Evolutionary conservation across 2,888 invertebrate genomes (phyloP).

Genomic region (Drosophila paracracens): DNA sequence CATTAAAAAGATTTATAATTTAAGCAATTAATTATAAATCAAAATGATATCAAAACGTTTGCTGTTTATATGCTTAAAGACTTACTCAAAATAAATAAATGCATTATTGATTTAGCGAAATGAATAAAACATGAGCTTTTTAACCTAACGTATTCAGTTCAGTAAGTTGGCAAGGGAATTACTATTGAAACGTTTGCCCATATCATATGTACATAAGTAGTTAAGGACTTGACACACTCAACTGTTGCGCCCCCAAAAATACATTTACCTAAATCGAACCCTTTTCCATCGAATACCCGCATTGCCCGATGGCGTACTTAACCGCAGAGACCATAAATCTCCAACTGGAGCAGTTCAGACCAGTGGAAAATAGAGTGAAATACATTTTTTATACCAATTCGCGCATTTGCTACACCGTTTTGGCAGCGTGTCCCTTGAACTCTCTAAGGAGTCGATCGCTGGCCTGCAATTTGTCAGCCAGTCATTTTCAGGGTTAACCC

Average conservation of each 20-base stretch:
- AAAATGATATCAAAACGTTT: not conserved
- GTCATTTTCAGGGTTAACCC: slow-evolving; percentile 53
- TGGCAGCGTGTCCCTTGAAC: slow-evolving; percentile 38
- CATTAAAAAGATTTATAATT: not conserved
- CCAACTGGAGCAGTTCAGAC: slow-evolving; percentile 45
- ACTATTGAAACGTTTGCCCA: slow-evolving; percentile 8
- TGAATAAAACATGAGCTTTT: not conserved
- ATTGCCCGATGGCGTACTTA: slow-evolving; percentile 61
- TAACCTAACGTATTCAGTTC: slow-evolving; percentile 2
- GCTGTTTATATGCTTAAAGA: not conserved
- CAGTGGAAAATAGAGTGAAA: slow-evolving; percentile 71
- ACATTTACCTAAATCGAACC: slow-evolving; percentile 46
- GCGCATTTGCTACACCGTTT: slow-evolving; percentile 48
- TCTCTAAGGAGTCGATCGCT: slow-evolving; percentile 37
- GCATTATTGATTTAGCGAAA: not conserved
- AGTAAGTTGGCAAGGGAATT: not conserved
- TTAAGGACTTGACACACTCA: slow-evolving; percentile 32
- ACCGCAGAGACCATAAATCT: slow-evolving; percentile 69
- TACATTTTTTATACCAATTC: slow-evolving; percentile 74
- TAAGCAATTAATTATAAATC: not conserved
- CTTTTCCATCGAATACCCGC: slow-evolving; percentile 35
- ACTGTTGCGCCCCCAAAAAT: slow-evolving; percentile 49
- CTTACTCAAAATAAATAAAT: not conserved
- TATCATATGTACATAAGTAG: slow-evolving; percentile 30
- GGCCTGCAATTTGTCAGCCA: slow-evolving; percentile 67